A percentile compares a stretch with the other conserved stretches of the same genome.
Evolutionary conservation across 1,140 invertebrate genomes (phyloP).

Genomic region (Apis cerana): DNA sequence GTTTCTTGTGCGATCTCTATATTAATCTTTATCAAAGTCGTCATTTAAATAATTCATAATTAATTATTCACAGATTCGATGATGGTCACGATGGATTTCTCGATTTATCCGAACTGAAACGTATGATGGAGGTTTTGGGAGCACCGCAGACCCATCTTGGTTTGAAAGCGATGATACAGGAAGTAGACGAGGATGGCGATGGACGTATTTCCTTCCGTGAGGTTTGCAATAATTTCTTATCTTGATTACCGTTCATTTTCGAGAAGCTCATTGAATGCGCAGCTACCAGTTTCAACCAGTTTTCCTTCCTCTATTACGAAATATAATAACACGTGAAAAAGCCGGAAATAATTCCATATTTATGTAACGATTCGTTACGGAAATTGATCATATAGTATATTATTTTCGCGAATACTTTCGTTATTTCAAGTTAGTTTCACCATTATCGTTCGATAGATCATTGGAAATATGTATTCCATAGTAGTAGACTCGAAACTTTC

Average conservation of each 20-base stretch:
- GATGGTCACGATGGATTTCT: slow-evolving; percentile 92
- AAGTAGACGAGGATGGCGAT: slow-evolving; percentile 95
- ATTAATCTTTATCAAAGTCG: too few relatives aligned
- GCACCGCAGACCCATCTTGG: slow-evolving; percentile 97
- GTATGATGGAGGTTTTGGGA: slow-evolving; percentile 98
- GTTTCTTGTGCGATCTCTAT: background rate
- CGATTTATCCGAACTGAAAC: slow-evolving; percentile 93
- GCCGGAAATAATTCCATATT: slow-evolving; percentile 17
- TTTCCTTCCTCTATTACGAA: background rate
- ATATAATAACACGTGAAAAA: background rate
- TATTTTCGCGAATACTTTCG: slow-evolving; percentile 12
- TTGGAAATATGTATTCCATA: too few relatives aligned
- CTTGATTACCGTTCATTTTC: slow-evolving; percentile 17
- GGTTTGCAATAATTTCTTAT: slow-evolving; percentile 75
- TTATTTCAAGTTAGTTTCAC: background rate
- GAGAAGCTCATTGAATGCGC: background rate
- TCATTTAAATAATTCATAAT: background rate
- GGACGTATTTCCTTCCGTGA: slow-evolving; percentile 95
- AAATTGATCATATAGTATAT: background rate
- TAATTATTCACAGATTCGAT: slow-evolving; percentile 89
- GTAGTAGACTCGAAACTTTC: too few relatives aligned
- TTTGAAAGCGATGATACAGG: slow-evolving; percentile 96
- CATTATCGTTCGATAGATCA: background rate
- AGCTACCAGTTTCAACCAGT: background rate
- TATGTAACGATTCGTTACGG: slow-evolving; percentile 1